A percentile compares a stretch with the other conserved stretches of the same genome.
Evolutionary conservation across 2,888 invertebrate species (phyloP).

Genomic region (Saturnia pavonia): DNA sequence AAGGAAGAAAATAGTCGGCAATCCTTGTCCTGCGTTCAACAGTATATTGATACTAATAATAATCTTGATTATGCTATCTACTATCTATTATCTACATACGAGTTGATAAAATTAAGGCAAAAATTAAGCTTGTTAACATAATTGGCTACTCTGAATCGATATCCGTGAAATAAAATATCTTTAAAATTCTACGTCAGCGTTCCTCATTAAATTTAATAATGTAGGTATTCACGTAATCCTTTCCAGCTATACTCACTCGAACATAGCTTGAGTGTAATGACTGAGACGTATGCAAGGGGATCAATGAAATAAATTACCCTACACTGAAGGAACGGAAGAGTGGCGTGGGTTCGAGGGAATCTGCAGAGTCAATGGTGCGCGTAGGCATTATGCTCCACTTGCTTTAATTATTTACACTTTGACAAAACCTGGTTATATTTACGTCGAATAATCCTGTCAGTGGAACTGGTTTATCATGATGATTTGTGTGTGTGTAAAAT

Average conservation of each 20-base stretch:
- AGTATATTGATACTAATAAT: too few species aligned
- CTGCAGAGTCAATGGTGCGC: conserved; percentile 61
- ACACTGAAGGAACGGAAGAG: conserved; percentile 44
- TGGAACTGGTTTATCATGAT: neutral
- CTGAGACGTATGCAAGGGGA: conserved; percentile 77
- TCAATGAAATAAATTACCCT: conserved; percentile 75
- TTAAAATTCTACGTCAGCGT: neutral
- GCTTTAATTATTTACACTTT: conserved; percentile 54
- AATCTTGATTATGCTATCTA: too few species aligned
- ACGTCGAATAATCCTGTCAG: neutral
- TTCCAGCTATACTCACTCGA: conserved; percentile 36
- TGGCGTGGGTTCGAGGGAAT: conserved; percentile 33
- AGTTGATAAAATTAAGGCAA: neutral
- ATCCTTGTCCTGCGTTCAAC: too few species aligned
- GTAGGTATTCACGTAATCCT: conserved; percentile 55
- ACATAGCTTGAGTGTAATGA: conserved; percentile 55
- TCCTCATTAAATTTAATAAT: conserved; percentile 19
- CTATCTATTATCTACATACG: too few species aligned
- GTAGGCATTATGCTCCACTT: conserved; percentile 59
- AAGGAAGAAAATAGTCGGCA: too few species aligned
- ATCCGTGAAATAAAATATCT: neutral
- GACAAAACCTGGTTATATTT: conserved; percentile 33
- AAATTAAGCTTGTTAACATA: neutral
- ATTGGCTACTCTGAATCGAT: neutral
- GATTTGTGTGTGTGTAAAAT: too few species aligned